Base-by-base conservation (phyloP, 2,797 vertebrate species). In the Champsocephalus gunnari region DNA sequence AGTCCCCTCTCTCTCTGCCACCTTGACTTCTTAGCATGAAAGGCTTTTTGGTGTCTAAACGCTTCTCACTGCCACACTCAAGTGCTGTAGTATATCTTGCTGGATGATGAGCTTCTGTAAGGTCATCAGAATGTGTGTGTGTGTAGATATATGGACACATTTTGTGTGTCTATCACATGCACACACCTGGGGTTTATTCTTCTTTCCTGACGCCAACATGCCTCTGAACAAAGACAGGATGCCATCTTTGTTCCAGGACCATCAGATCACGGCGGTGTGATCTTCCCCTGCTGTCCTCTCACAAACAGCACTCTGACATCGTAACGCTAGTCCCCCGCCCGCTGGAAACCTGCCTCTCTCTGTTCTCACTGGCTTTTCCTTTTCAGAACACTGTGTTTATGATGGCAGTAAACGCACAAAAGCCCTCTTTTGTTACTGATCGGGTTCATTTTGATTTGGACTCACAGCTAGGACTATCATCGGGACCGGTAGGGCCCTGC, bases 301-400 rank as follows among this genome's bases (percentile, higher is more conserved):
- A 60, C 71, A 73, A 74, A 81, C 57, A 72, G 67, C 70, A 57
- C 59, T 88, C 59, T 88, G 82, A 83, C 86, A 88, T 91, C 79
- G 91, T 92, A 85, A 91, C 88, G 75, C 76, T 60, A 17, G 59
- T 76, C 60, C 71, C 28, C 48, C 6, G 71, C 51, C 80, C 66
- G 57, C 53, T 75, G 66, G 66, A 83, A 84, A 69, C 79, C 79
- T 72, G 68, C 79, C 77, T 82, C 71, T 85, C 69, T 71, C 65
- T 78, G 80, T 90, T 87, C 78, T 82, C 76, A 63, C 80, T 79
- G 28, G 5, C 82, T 77, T 83, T 82, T 80, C 56, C 79, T 82
- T 88, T 93, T 92, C 77, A 84, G 87, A 75, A 80, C 71, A 66
- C 77, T 86, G 75, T 89, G 87, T 93, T 91, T 90, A 91, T 79